phyloP scores from a whole-genome alignment of 2,888 invertebrate species.

The Nephrotoma guestfalica region DNA sequence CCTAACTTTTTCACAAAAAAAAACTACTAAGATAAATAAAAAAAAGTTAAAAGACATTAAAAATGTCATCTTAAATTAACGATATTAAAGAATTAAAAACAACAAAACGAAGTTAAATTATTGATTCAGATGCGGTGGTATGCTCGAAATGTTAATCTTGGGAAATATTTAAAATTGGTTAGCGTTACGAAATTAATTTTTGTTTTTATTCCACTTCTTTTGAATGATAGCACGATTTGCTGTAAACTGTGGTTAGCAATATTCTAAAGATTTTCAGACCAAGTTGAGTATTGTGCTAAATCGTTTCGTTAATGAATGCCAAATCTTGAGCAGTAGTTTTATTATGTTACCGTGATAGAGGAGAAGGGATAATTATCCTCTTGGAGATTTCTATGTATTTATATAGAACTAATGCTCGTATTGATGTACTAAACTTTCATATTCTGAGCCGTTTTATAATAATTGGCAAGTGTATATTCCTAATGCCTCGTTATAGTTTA shows the following conservation, averaged over 20 bases:
- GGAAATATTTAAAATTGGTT: neutral
- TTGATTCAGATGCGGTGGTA: neutral
- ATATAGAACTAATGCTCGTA: no score
- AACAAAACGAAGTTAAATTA: neutral
- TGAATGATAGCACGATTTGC: neutral
- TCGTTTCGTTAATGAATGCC: no score
- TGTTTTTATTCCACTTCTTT: neutral
- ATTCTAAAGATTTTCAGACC: neutral
- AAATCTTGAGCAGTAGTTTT: no score
- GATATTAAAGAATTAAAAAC: neutral
- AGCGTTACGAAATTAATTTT: neutral
- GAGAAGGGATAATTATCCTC: no score
- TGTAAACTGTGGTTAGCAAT: neutral
- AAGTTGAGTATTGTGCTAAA: no score
- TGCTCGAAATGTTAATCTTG: neutral
- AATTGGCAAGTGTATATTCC: no score
- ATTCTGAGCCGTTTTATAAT: no score
- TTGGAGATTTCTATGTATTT: no score
- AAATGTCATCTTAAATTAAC: neutral
- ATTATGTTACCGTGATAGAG: no score
- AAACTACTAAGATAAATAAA: neutral
- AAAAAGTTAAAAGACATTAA: neutral
- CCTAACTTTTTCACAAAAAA: neutral
- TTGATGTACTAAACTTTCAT: no score
- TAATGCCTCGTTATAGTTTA: no score